Evolutionary conservation across 2,797 vertebrate genomes (phyloP).

Genomic region (Ctenopoma multispine): DNA sequence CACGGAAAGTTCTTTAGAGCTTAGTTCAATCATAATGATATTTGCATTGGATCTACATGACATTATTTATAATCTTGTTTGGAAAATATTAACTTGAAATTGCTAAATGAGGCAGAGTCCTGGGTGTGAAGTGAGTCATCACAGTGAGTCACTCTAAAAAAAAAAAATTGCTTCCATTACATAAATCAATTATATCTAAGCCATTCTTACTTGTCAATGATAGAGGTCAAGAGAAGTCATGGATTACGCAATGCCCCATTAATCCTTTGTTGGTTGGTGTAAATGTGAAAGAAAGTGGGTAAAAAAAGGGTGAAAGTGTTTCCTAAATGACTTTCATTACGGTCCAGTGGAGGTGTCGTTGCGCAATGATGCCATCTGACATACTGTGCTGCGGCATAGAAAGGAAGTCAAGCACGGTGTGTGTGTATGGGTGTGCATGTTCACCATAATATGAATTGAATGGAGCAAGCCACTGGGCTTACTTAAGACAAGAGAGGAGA

Average conservation of each 20-base stretch:
- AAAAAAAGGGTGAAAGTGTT: neutral
- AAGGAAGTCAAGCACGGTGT: neutral
- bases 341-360: neutral
- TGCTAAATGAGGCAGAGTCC: conserved; percentile 7
- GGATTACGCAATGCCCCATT: neutral
- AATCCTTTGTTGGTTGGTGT: neutral
- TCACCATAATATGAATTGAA: conserved; percentile 5
- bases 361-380: neutral
- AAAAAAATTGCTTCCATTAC: conserved; percentile 1
- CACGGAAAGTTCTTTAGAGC: conserved; percentile 5
- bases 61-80: conserved; percentile 11
- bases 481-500: neutral
- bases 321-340: neutral
- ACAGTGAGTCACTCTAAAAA: conserved; percentile 22
- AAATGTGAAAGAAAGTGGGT: neutral
- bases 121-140: conserved; percentile 24
- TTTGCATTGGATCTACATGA: conserved; percentile 51
- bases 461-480: conserved; percentile 35
- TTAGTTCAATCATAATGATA: conserved; percentile 18
- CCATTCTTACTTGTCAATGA: conserved; percentile 6
- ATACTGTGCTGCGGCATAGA: neutral
- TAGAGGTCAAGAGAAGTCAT: conserved; percentile 9
- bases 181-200: conserved; percentile 15
- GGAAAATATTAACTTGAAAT: conserved; percentile 2
- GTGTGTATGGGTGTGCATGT: conserved; percentile 13